Conservation (phyloP, 2,797 vertebrate species). For the Malacoctenus gilli region DNA sequence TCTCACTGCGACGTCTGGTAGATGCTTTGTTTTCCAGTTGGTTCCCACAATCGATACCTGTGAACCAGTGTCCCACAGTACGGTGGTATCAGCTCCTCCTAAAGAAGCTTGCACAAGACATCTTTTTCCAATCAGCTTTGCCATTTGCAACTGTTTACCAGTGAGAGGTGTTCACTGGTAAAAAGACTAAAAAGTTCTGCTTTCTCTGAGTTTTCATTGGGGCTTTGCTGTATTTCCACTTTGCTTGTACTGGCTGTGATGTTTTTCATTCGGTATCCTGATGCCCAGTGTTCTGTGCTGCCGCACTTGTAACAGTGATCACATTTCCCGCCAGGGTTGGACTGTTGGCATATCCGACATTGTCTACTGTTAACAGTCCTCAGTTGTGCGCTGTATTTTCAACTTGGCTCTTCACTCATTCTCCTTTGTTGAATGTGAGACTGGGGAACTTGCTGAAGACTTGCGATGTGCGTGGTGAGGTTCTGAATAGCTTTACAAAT, state of each 20-base stretch:
- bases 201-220: too few species aligned
- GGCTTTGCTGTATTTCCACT: too few species aligned
- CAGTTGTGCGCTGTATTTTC: not conserved
- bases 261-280: not conserved
- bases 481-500: constrained; percentile 8
- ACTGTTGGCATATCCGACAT: not conserved
- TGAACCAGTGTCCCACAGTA: too few species aligned
- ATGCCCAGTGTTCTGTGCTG: constrained; percentile 1
- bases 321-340: not conserved
- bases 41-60: not conserved
- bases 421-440: not conserved
- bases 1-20: not conserved
- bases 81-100: too few species aligned
- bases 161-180: not conserved
- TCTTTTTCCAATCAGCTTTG: not conserved
- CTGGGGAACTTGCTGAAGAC: too few species aligned
- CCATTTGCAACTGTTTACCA: not conserved
- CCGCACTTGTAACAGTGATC: constrained; percentile 3
- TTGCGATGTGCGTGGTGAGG: not conserved
- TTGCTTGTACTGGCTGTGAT: not conserved
- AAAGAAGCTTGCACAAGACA: not conserved
- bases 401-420: not conserved
- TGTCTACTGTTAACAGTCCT: not conserved
- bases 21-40: not conserved
- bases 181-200: too few species aligned